Evolutionary conservation across 2,888 invertebrate genomes (phyloP), one percentile per base, ranked within the genome.

Genomic region (Eupithecia subumbrata): DNA sequence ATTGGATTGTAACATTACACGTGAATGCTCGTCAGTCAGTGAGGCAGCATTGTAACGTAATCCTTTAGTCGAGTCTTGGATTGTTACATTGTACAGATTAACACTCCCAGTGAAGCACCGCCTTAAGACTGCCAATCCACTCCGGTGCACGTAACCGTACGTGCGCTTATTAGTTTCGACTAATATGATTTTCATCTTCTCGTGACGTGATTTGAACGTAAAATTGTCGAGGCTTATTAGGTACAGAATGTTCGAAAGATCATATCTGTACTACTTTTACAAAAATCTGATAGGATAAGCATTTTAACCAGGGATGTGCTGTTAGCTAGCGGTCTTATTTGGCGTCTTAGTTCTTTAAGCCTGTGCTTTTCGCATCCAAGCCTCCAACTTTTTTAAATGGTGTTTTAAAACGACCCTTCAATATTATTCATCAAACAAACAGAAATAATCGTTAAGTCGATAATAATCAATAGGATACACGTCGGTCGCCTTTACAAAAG

Each of bases 141-240:
- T 30, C 16, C 34, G 18, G 18, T 64, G 64, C 64, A 64, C 64
- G 64, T 64, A 64, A 30, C 25, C 64, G 64, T 34, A 64, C 64
- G 64, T 64, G 64, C n/a, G 30, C 25, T 64, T 30, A 64, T 64
- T 64, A 64, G 30, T 30, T 64, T 30, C 64, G 34, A 64, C 34
- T 14, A 34, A 56, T 25, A 16, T 64, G 34, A 34, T 60, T 60
- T 60, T 25, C 22, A 60, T 60, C 64, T 34, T 34, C 64, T 64
- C 18, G 34, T 34, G 64, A 64, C 64, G 64, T 64, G 64, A 34
- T 64, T 64, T 64, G 25, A 34, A 22, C 56, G 56, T 56, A 56
- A 56, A 56, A 56, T 56, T 22, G 56, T 56, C 56, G 12, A 12
- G 5, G 22, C 22, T 60, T 60, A 25, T 60, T 60, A 60, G 60